These are phyloP conservation scores for Patella pellucida DNA, from an alignment of 2,888 invertebrate genomes.

Conservation along the genomic window DNA sequence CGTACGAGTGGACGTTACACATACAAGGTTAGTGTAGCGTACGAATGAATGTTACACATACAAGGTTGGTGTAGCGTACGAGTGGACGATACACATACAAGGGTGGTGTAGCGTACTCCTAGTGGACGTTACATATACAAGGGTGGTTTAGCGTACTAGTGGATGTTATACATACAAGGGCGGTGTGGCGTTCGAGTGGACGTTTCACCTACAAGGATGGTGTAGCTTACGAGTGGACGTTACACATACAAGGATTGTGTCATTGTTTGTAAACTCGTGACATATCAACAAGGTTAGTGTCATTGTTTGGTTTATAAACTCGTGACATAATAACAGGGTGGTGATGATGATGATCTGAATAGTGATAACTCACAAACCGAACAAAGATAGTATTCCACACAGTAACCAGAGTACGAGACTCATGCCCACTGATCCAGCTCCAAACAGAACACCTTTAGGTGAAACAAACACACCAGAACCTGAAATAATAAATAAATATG, in stretches of 20 bases:
- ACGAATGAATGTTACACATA: not conserved
- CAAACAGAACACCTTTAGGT: slow-evolving; percentile 90
- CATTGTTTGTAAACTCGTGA: not conserved
- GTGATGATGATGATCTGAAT: no score
- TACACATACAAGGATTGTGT: not conserved
- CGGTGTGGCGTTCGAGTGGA: no score
- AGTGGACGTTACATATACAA: not conserved
- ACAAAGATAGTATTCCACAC: slow-evolving; percentile 53
- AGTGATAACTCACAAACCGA: slow-evolving; percentile 45
- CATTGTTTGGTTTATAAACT: not conserved
- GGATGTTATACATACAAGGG: not conserved
- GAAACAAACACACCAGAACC: slow-evolving; percentile 99
- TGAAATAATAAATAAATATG: slow-evolving; percentile 69
- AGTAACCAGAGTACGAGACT: slow-evolving; percentile 55
- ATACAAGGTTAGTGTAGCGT: not conserved
- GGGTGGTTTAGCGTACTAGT: no score
- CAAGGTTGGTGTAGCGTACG: not conserved
- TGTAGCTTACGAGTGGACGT: not conserved
- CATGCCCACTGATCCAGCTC: slow-evolving; percentile 89
- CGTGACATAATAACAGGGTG: no score
- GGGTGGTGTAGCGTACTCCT: not conserved
- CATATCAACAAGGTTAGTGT: no score
- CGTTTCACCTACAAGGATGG: not conserved
- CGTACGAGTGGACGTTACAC: not conserved
- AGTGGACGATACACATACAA: not conserved